Conservation (phyloP, 1,140 invertebrate genomes). For the Caenorhabditis inopinata region DNA sequence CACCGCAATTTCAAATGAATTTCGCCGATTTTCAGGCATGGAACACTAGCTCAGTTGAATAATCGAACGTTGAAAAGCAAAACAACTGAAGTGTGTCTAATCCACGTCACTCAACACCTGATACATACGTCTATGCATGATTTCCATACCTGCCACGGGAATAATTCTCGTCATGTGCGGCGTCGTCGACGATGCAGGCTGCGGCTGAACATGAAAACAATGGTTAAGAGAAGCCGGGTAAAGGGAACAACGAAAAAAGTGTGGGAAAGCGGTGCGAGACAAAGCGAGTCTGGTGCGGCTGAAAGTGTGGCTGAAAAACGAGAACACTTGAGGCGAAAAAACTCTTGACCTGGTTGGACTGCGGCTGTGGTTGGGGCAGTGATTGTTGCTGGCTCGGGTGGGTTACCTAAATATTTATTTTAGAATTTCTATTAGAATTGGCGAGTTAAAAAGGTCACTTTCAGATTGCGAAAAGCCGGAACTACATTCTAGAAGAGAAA, state of each 20-base stretch:
- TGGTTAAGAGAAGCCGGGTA: no score
- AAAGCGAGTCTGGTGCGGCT: neutral
- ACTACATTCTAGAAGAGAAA: no score
- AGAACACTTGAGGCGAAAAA: neutral
- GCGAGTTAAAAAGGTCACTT: no score
- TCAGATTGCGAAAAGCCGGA: no score
- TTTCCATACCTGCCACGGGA: conserved; percentile 51
- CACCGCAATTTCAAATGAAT: no score
- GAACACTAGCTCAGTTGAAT: no score
- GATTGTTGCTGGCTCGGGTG: neutral
- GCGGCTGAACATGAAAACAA: conserved; percentile 21
- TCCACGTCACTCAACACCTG: neutral
- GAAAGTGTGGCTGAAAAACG: neutral
- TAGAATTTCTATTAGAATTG: neutral
- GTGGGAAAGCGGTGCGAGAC: neutral
- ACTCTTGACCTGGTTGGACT: neutral
- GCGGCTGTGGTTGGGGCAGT: neutral
- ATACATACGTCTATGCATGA: conserved; percentile 49
- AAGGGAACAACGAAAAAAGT: neutral
- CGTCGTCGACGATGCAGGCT: conserved; percentile 34
- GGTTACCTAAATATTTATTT: neutral
- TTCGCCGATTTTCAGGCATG: no score
- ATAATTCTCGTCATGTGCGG: conserved; percentile 43
- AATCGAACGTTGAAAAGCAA: no score
- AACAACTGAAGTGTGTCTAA: neutral